Conservation (phyloP, 2,888 invertebrate species). For the Chrysolina haemoptera region DNA sequence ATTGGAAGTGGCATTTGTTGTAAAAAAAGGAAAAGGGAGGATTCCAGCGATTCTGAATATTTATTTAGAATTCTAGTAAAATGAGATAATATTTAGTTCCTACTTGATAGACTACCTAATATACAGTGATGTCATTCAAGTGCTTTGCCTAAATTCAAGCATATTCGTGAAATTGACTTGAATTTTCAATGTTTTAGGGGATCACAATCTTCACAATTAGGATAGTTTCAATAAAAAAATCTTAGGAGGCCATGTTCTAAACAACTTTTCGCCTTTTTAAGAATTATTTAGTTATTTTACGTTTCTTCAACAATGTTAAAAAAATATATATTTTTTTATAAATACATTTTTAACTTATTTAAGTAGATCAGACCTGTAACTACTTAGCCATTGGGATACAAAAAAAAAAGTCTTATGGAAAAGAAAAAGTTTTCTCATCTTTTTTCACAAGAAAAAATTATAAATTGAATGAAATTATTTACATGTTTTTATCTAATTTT, state of each 20-base stretch:
- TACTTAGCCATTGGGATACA: conserved; percentile 22
- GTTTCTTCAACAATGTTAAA: too few species aligned
- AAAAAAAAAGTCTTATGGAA: not conserved
- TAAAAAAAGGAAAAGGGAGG: not conserved
- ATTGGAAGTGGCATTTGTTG: not conserved
- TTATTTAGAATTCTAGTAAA: conserved; percentile 13
- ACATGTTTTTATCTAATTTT: not conserved
- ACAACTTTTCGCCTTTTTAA: too few species aligned
- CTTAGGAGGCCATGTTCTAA: too few species aligned
- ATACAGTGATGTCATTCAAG: conserved; percentile 10
- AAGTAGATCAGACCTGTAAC: conserved; percentile 15
- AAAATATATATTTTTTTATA: not conserved
- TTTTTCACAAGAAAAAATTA: not conserved
- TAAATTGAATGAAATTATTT: not conserved
- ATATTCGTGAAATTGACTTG: too few species aligned
- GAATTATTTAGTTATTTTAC: too few species aligned
- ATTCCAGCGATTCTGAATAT: not conserved
- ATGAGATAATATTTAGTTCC: not conserved
- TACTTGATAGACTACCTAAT: conserved; percentile 14
- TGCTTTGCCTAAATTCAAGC: not conserved
- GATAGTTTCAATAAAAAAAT: too few species aligned
- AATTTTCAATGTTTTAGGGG: too few species aligned
- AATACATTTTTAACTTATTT: conserved; percentile 18
- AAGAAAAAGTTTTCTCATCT: too few species aligned
- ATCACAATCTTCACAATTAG: too few species aligned